These are phyloP conservation scores for Aplysina aerophoba DNA, from an alignment of 37 sponge, comb jelly and placozoan species.

Conservation along the genomic window DNA sequence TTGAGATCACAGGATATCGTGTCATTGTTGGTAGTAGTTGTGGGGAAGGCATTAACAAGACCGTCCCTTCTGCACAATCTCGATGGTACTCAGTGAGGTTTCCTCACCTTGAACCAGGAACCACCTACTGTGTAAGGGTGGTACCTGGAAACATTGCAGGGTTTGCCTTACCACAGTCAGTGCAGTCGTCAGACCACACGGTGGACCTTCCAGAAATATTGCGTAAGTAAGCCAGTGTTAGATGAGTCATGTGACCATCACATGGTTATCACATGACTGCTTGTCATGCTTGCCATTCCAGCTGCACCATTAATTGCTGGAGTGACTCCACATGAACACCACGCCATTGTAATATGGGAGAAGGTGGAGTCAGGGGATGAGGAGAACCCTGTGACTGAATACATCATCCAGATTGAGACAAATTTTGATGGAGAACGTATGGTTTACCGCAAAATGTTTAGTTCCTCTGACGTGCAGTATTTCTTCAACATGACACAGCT, in stretches of 20 bases:
- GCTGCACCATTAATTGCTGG: slow-evolving; percentile 10
- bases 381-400: slow-evolving; percentile 27
- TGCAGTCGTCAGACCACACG: too few species aligned
- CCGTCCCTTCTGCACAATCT: too few species aligned
- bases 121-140: slow-evolving; percentile 2
- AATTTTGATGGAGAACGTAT: too few species aligned
- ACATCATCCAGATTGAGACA: neutral
- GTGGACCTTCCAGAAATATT: too few species aligned
- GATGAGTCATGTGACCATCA: too few species aligned
- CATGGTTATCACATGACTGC: too few species aligned
- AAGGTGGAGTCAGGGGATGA: slow-evolving; percentile 6
- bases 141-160: neutral
- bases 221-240: too few species aligned
- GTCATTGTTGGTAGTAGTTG: neutral
- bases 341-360: slow-evolving; percentile 22
- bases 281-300: neutral
- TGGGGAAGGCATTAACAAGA: too few species aligned
- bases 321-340: neutral
- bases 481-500: too few species aligned
- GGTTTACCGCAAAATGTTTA: too few species aligned
- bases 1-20: neutral
- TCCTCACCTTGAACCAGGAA: neutral
- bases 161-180: neutral
- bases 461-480: too few species aligned
- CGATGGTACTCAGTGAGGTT: neutral